phyloP scores from a whole-genome alignment of 2,113 vertebrate species.

The Paralichthys olivaceus region DNA sequence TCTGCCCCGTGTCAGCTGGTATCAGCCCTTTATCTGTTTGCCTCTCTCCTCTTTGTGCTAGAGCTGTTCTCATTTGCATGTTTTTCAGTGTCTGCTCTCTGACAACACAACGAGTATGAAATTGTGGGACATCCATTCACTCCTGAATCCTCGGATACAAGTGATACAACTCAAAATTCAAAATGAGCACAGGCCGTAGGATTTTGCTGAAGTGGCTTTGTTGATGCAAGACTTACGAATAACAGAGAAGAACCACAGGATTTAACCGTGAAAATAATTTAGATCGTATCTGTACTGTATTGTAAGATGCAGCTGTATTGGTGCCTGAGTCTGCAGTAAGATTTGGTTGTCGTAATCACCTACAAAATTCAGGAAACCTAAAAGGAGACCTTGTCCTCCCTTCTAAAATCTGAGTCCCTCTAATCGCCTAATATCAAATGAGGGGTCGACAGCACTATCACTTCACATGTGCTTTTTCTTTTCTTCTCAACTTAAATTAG shows the following conservation, averaged over 20 bases:
- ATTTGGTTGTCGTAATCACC: too few species aligned
- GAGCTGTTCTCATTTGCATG: not conserved
- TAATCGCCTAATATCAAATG: slow-evolving; percentile 45
- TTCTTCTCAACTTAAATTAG: slow-evolving; percentile 49
- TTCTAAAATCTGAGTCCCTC: slow-evolving; percentile 12
- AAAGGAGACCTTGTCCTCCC: slow-evolving; percentile 1
- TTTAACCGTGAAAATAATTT: too few species aligned
- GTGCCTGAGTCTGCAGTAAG: not conserved
- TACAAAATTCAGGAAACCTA: not conserved
- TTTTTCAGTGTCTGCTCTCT: not conserved
- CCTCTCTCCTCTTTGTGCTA: slow-evolving; percentile 9
- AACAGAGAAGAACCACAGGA: too few species aligned
- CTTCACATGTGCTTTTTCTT: slow-evolving; percentile 38
- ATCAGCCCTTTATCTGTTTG: not conserved
- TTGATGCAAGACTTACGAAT: too few species aligned
- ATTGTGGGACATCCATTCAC: not conserved
- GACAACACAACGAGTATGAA: not conserved
- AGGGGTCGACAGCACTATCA: slow-evolving; percentile 33
- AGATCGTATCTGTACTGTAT: not conserved
- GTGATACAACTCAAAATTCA: not conserved
- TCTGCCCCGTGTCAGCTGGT: not conserved
- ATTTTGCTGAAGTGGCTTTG: not conserved
- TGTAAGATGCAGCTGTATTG: not conserved
- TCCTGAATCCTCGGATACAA: not conserved
- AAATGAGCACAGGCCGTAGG: not conserved